These are phyloP conservation scores for Gadopsis bispinosus DNA, from an alignment of 2,797 vertebrate genomes.

Conservation along the genomic window DNA sequence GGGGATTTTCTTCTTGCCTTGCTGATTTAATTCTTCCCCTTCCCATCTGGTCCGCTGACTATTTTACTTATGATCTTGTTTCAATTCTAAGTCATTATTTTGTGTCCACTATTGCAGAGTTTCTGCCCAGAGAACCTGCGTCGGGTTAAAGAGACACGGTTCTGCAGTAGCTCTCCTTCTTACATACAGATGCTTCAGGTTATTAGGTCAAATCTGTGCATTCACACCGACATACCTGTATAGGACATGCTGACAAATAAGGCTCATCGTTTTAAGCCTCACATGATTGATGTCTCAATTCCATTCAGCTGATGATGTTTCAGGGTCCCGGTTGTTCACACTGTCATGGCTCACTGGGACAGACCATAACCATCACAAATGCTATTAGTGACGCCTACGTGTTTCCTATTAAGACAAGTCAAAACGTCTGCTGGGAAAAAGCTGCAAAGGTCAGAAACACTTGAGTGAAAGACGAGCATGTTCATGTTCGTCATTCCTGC, in stretches of 20 bases:
- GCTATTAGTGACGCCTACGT: too few relatives aligned
- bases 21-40: constrained; percentile 2
- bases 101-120: neutral
- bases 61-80: constrained; percentile 1
- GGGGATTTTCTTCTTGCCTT: neutral
- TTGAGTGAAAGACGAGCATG: too few relatives aligned
- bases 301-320: neutral
- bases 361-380: too few relatives aligned
- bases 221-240: neutral
- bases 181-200: neutral
- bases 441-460: too few relatives aligned
- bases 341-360: neutral
- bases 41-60: neutral
- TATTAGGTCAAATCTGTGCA: neutral
- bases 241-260: neutral
- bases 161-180: neutral
- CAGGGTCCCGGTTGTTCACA: neutral
- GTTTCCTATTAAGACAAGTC: too few relatives aligned
- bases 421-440: too few relatives aligned
- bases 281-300: neutral
- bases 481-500: neutral
- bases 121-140: too few relatives aligned
- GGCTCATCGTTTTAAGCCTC: neutral
- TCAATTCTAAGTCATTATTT: neutral
- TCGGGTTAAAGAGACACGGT: neutral